A percentile compares a stretch with the other conserved stretches of the same genome.
Evolutionary conservation across 2,113 vertebrate species (phyloP).

Genomic region (Nesoenas mayeri): DNA sequence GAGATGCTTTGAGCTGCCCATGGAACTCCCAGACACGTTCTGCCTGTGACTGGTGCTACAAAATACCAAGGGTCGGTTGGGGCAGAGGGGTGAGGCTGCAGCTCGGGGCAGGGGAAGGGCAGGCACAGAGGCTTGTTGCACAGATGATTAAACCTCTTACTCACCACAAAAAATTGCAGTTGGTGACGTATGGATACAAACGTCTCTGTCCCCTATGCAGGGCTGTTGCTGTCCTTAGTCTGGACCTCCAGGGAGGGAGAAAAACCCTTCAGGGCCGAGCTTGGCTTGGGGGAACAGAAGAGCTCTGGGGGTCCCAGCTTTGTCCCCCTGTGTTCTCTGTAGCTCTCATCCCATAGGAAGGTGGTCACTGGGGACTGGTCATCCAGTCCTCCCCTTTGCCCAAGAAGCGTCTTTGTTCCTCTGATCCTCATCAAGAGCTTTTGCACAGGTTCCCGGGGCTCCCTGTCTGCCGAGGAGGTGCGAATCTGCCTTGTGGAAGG

Average conservation of each 20-base stretch:
- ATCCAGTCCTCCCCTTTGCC: neutral
- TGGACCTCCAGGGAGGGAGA: neutral
- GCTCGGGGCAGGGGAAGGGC: neutral
- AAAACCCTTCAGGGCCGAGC: fast-evolving
- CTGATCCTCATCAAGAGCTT: neutral
- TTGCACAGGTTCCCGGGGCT: neutral
- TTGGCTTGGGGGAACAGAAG: neutral
- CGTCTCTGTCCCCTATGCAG: fast-evolving
- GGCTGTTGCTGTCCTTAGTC: neutral
- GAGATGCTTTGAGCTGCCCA: neutral
- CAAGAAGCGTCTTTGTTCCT: neutral
- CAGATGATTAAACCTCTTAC: neutral
- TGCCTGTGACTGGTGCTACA: no score
- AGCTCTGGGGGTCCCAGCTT: neutral
- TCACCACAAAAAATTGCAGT: neutral
- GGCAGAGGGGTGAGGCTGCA: neutral
- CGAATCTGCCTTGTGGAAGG: neutral
- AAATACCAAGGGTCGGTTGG: fast-evolving
- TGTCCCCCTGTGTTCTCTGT: neutral
- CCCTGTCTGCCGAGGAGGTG: neutral
- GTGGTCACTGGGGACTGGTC: neutral
- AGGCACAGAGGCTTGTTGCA: neutral
- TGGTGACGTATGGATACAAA: neutral
- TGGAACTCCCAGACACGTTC: no score
- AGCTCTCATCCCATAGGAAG: neutral